These are phyloP conservation scores for Morone saxatilis DNA, from an alignment of 2,113 vertebrate species.

Conservation along the genomic window DNA sequence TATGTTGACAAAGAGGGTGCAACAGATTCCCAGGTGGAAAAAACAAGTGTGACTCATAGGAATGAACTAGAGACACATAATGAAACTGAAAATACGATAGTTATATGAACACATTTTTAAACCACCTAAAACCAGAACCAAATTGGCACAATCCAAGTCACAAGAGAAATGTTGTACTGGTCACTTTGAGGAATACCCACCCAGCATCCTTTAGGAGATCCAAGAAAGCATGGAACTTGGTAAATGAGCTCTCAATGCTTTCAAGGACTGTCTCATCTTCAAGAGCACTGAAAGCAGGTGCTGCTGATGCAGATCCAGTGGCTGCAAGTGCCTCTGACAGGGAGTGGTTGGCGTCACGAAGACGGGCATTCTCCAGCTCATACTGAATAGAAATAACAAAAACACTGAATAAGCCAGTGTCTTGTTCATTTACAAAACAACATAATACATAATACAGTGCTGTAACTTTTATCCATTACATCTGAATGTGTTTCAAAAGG, in stretches of 20 bases:
- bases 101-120: neutral
- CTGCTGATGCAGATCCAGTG: constrained; percentile 67
- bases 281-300: constrained; percentile 84
- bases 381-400: constrained; percentile 76
- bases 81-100: neutral
- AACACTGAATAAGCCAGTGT: neutral
- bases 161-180: neutral
- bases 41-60: neutral
- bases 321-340: constrained; percentile 87
- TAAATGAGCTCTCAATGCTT: constrained; percentile 94
- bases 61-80: too few relatives aligned
- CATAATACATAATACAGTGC: neutral
- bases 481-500: neutral
- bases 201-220: constrained; percentile 97
- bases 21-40: neutral
- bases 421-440: neutral
- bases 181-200: constrained; percentile 75
- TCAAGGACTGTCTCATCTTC: constrained; percentile 93
- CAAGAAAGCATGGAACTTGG: constrained; percentile 96
- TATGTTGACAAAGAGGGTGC: neutral
- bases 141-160: neutral
- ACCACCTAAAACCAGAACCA: neutral
- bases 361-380: constrained; percentile 89
- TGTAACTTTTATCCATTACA: neutral
- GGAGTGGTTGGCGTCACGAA: constrained; percentile 88